phyloP scores from a whole-genome alignment of 2,888 invertebrate genomes.

The Macroteleia sp. region DNA sequence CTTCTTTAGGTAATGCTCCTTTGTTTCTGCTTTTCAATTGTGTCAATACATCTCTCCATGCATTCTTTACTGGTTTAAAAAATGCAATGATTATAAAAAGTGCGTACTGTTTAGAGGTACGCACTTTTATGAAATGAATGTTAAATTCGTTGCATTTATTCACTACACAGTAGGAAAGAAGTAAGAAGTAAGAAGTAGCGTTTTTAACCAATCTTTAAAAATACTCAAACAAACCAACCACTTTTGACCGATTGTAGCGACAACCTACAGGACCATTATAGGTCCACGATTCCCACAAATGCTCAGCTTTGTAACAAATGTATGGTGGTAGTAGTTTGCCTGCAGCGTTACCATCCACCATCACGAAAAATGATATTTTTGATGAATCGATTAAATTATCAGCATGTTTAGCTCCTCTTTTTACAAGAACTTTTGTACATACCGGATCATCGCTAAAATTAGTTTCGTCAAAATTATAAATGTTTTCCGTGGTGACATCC shows the following conservation, averaged over 20 bases:
- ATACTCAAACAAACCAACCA: slow-evolving; percentile 8
- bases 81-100: neutral
- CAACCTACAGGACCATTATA: slow-evolving; percentile 66
- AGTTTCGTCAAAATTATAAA: slow-evolving; percentile 74
- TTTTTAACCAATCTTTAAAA: neutral
- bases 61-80: slow-evolving; percentile 8
- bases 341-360: slow-evolving; percentile 73
- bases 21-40: neutral
- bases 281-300: slow-evolving; percentile 75
- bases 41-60: neutral
- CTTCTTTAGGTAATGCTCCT: too few species aligned
- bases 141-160: neutral
- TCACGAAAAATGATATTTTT: slow-evolving; percentile 68
- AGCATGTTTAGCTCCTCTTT: slow-evolving; percentile 57
- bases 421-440: slow-evolving; percentile 56
- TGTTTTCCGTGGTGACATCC: slow-evolving; percentile 5
- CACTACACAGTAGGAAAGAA: neutral
- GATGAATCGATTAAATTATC: slow-evolving; percentile 67
- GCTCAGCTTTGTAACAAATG: slow-evolving; percentile 72
- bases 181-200: neutral
- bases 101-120: slow-evolving; percentile 2
- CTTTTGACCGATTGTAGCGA: slow-evolving; percentile 64
- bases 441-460: slow-evolving; percentile 73
- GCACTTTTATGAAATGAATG: neutral
- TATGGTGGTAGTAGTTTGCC: slow-evolving; percentile 75